A percentile compares a stretch with the other conserved stretches of the same genome.
Evolutionary conservation across 1,140 invertebrate genomes (phyloP).

Genomic region (Copidosoma floridanum): DNA sequence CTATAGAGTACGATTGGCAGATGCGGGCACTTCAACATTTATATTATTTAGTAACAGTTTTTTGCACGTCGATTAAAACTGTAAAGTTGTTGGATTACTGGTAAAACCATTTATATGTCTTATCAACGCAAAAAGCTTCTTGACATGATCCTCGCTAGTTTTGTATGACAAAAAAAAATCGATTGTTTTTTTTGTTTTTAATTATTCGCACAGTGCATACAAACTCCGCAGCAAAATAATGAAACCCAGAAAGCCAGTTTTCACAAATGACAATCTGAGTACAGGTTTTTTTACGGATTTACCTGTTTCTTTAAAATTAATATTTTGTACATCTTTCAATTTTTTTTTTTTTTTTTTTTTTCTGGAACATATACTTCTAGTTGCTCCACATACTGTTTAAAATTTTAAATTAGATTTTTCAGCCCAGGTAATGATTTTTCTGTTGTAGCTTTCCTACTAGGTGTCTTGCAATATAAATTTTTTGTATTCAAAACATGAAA

Average conservation of each 20-base stretch:
- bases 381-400: neutral
- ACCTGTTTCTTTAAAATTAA: too few species aligned
- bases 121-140: neutral
- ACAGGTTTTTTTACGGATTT: too few species aligned
- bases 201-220: neutral
- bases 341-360: neutral
- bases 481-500: neutral
- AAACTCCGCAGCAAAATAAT: neutral
- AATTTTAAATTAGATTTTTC: neutral
- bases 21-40: too few species aligned
- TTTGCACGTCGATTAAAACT: too few species aligned
- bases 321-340: too few species aligned
- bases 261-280: too few species aligned
- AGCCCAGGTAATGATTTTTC: neutral
- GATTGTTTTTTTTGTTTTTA: neutral
- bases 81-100: too few species aligned
- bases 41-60: too few species aligned
- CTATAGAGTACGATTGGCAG: too few species aligned
- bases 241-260: neutral
- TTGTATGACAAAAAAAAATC: neutral
- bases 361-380: neutral
- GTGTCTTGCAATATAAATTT: neutral
- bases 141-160: neutral
- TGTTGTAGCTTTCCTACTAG: neutral
- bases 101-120: neutral